These are phyloP conservation scores for Epicampocera succincta DNA, from an alignment of 2,888 invertebrate genomes.

Conservation along the genomic window DNA sequence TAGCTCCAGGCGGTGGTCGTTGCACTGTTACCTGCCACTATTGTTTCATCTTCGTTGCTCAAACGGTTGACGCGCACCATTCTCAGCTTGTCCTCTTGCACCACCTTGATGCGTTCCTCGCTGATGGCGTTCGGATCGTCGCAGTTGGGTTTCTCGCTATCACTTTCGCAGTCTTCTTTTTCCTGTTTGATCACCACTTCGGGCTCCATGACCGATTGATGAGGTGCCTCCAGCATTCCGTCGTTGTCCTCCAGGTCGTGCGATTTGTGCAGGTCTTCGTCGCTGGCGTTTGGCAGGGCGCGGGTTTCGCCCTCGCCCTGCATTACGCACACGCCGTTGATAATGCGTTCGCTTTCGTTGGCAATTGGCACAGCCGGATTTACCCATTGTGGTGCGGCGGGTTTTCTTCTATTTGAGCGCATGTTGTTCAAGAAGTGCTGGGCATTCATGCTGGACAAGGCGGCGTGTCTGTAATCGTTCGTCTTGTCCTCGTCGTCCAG, in stretches of 20 bases:
- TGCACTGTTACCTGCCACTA: constrained; percentile 47
- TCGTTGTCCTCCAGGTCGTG: constrained; percentile 61
- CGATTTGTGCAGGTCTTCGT: constrained; percentile 54
- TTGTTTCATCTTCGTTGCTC: constrained; percentile 74
- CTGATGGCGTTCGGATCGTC: constrained; percentile 39
- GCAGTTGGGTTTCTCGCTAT: constrained; percentile 65
- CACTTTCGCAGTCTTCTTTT: constrained; percentile 78
- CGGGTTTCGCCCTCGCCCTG: constrained; percentile 88
- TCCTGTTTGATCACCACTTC: constrained; percentile 80
- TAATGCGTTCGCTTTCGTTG: constrained; percentile 86
- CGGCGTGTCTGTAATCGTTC: constrained; percentile 65
- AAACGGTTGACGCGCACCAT: constrained; percentile 76
- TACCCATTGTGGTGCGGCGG: constrained; percentile 98
- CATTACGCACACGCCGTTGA: constrained; percentile 96
- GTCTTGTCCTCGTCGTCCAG: constrained; percentile 75
- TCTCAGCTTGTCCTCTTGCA: constrained; percentile 77
- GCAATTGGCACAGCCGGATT: constrained; percentile 85
- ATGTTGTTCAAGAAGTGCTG: constrained; percentile 63
- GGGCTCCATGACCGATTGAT: constrained; percentile 79
- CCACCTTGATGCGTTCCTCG: constrained; percentile 71
- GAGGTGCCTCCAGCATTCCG: constrained; percentile 72
- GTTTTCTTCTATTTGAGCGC: constrained; percentile 87
- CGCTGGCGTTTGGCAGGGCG: constrained; percentile 83
- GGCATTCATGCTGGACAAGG: constrained; percentile 57
- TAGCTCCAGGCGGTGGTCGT: constrained; percentile 74